phyloP scores from a whole-genome alignment of 1,140 invertebrate genomes.

The Scaptomyza hsui region DNA sequence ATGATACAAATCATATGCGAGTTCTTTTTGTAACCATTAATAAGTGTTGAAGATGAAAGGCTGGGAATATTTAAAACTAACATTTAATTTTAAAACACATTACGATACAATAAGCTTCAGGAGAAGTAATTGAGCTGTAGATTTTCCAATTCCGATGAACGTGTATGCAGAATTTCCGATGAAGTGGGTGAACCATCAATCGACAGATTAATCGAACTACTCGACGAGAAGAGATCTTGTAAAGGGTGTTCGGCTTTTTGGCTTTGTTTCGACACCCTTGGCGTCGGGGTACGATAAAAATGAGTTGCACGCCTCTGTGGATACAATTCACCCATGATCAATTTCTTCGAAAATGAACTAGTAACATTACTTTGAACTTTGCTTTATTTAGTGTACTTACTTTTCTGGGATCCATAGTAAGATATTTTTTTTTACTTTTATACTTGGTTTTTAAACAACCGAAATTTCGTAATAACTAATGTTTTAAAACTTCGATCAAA shows the following conservation, averaged over 20 bases:
- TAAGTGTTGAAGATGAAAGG: not conserved
- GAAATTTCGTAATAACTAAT: no score
- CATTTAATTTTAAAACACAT: not conserved
- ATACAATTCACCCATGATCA: constrained; percentile 11
- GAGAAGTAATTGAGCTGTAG: constrained; percentile 12
- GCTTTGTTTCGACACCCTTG: constrained; percentile 7
- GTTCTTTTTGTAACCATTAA: not conserved
- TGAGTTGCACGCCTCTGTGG: not conserved
- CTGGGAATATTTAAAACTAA: not conserved
- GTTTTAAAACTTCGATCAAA: no score
- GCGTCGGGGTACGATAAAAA: constrained; percentile 8
- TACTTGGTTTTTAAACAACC: no score
- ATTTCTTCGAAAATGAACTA: no score
- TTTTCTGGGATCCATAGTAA: no score
- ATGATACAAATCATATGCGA: not conserved
- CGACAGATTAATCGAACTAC: not conserved
- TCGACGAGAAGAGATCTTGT: no score
- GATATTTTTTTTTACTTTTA: no score
- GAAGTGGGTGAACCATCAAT: not conserved
- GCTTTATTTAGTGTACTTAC: no score
- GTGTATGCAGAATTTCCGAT: not conserved
- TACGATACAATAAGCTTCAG: not conserved
- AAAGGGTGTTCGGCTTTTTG: constrained; percentile 10
- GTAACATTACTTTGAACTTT: no score
- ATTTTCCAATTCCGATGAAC: not conserved